These are phyloP conservation scores for Parazoanthus swiftii DNA, from an alignment of 92 coral and sea anemone species.

Conservation along the genomic window DNA sequence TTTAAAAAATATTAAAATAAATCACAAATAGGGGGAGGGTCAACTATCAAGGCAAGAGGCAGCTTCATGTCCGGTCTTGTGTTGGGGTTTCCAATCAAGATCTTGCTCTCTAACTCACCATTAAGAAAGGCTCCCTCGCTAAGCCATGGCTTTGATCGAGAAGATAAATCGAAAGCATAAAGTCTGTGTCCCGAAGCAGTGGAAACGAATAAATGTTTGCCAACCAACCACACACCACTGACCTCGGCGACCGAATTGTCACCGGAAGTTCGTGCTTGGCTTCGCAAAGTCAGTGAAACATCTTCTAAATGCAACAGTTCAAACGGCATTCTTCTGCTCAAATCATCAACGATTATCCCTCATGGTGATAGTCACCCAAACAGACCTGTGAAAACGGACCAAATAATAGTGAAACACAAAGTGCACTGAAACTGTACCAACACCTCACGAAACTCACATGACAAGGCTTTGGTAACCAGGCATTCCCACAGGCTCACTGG, in stretches of 20 bases:
- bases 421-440: neutral
- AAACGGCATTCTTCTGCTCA: slow-evolving; percentile 5
- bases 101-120: slow-evolving; percentile 37
- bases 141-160: slow-evolving; percentile 67
- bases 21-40: neutral
- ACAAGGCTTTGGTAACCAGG: slow-evolving; percentile 6
- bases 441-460: slow-evolving; percentile 22
- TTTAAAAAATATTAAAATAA: no score
- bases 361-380: neutral
- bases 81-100: neutral
- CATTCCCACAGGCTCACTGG: neutral
- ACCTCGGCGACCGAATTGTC: slow-evolving; percentile 2
- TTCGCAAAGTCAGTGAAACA: neutral
- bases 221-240: slow-evolving; percentile 76
- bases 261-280: slow-evolving; percentile 19
- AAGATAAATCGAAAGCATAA: slow-evolving; percentile 74
- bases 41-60: neutral
- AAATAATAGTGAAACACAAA: neutral
- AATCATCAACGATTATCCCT: neutral
- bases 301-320: slow-evolving; percentile 15
- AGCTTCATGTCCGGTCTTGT: neutral
- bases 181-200: slow-evolving; percentile 64
- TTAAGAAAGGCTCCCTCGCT: slow-evolving; percentile 56
- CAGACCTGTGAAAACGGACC: neutral
- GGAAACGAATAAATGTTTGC: slow-evolving; percentile 74